A percentile compares a stretch with the other conserved stretches of the same genome.
Conservation (phyloP, 2,113 vertebrate species). For the Tachycineta bicolor region DNA sequence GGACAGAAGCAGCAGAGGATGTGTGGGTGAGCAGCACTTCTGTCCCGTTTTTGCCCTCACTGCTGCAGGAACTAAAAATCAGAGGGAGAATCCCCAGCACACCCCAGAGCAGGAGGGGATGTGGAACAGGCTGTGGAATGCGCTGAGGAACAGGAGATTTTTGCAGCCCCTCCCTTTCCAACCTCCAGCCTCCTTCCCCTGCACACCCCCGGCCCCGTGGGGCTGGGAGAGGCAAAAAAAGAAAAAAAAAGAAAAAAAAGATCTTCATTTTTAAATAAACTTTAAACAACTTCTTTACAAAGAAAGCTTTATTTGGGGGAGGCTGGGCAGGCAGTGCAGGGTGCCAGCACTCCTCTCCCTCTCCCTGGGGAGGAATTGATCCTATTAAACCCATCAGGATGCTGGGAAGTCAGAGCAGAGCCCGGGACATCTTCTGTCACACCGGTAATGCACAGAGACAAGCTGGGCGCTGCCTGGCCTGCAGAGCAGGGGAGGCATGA, state of each 20-base stretch:
- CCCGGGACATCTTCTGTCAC: not conserved
- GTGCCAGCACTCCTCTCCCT: not conserved
- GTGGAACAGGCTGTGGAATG: not conserved
- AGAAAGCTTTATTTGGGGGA: fast-evolving
- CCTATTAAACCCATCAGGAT: not conserved
- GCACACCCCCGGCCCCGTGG: no score
- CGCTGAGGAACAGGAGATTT: not conserved
- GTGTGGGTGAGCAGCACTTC: not conserved
- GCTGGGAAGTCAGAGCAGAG: not conserved
- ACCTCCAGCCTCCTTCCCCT: not conserved
- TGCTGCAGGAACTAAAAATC: not conserved
- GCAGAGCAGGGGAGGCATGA: not conserved
- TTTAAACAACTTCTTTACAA: not conserved
- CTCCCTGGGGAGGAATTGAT: not conserved
- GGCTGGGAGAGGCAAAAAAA: not conserved
- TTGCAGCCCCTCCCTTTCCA: not conserved
- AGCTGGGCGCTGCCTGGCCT: not conserved
- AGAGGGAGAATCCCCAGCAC: not conserved
- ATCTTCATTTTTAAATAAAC: not conserved
- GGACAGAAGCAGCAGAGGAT: not conserved
- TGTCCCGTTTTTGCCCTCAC: fast-evolving
- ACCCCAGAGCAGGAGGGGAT: not conserved
- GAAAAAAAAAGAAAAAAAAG: not conserved
- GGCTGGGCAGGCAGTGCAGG: not conserved
- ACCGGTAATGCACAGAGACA: not conserved